Evolutionary conservation across 2,888 invertebrate genomes (phyloP), one percentile per base, ranked within the genome.

Genomic region (Tinea semifulvella): DNA sequence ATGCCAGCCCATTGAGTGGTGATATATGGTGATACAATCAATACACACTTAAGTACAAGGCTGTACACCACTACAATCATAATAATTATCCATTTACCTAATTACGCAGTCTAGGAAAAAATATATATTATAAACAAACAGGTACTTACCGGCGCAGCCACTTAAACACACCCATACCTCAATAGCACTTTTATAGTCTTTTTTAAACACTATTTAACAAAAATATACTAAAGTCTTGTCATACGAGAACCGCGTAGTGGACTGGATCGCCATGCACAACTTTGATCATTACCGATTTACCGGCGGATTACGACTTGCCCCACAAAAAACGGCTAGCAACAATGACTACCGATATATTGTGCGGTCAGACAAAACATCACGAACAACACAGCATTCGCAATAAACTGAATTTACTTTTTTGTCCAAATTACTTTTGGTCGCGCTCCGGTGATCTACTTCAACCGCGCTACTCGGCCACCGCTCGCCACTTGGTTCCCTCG

Each of bases 301-400:
- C 75, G 74, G 69, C 70, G 63, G 61, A 66, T 61, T 67, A 66
- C 54, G 62, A 63, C 60, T 60, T 64, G 63, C 61, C 58, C 50
- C 51, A 64, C 57, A 73, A 71, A 74, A 76, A 77, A 71, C 71
- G 66, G 65, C 69, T 69, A 71, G 65, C 68, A 72, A 73, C 76
- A 76, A 75, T 75, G 75, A 73, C 66, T 66, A 57, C 68, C 65
- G 68, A 75, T 76, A 76, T 76, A 76, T 75, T 74, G 73, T 76
- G 76, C 69, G 76, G 76, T 75, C 75, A 72, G 68, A 77, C 74
- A 79, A 79, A 79, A 77, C 77, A 76, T 73, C 70, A 73, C 70
- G 74, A 71, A 68, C 69, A 63, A 69, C 72, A 68, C 69, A 64
- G 65, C 67, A 67, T 68, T 77, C 70, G 76, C 76, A 75, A 77